phyloP scores from a whole-genome alignment of 2,113 vertebrate genomes.

The Hypomesus transpacificus region DNA sequence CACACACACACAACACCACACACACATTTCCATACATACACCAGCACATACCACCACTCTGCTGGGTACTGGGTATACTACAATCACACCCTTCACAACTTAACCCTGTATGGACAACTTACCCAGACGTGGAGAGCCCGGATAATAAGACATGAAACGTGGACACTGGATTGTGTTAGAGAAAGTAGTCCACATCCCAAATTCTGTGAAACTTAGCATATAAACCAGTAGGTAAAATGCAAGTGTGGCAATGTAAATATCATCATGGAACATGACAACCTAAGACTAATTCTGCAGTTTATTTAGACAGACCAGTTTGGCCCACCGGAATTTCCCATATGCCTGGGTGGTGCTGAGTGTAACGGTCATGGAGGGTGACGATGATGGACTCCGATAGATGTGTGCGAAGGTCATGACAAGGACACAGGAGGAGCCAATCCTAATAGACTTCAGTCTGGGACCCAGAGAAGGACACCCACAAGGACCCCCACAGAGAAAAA shows the following conservation, averaged over 20 bases:
- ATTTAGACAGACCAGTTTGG: too few relatives aligned
- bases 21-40: conserved; percentile 10
- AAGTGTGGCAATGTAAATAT: too few relatives aligned
- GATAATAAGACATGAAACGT: background rate
- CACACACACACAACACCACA: background rate
- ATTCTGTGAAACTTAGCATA: too few relatives aligned
- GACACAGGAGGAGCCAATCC: conserved; percentile 39
- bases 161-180: background rate
- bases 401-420: conserved; percentile 48
- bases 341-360: background rate
- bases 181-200: too few relatives aligned
- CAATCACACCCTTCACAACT: conserved; percentile 25
- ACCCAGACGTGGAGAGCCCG: background rate
- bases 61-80: conserved; percentile 32
- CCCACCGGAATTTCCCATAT: too few relatives aligned
- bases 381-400: conserved; percentile 33
- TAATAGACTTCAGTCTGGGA: conserved; percentile 32
- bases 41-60: conserved; percentile 26
- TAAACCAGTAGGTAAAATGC: too few relatives aligned
- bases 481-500: background rate
- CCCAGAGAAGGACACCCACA: too few relatives aligned
- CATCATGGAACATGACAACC: too few relatives aligned
- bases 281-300: too few relatives aligned
- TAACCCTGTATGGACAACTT: conserved; percentile 12
- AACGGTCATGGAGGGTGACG: conserved; percentile 6